Percentiles rank a stretch among this genome's conserved stretches.
Evolutionary conservation across 2,797 vertebrate genomes (phyloP).

Genomic region (Percopsis omiscomaycus): DNA sequence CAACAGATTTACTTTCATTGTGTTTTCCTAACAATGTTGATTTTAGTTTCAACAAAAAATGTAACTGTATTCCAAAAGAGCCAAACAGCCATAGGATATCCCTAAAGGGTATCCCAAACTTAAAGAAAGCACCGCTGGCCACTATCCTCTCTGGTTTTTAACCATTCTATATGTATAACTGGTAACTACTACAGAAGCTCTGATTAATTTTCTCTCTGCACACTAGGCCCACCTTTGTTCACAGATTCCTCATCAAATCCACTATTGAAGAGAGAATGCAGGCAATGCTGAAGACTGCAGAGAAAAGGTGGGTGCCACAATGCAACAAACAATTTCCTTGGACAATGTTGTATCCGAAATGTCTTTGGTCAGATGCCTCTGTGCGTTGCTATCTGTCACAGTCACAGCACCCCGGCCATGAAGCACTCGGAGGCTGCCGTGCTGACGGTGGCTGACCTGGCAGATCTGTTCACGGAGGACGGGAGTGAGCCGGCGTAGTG

Average conservation of each 20-base stretch:
- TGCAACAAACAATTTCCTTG: background rate
- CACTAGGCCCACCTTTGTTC: constrained; percentile 91
- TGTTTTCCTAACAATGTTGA: too few relatives aligned
- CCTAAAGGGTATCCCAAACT: too few relatives aligned
- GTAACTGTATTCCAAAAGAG: too few relatives aligned
- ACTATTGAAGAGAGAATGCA: constrained; percentile 99
- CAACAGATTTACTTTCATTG: too few relatives aligned
- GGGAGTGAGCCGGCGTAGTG: too few relatives aligned
- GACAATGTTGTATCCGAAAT: background rate
- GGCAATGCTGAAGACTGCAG: constrained; percentile 93
- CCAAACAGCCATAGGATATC: too few relatives aligned
- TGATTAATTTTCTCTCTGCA: background rate
- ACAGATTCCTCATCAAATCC: constrained; percentile 96
- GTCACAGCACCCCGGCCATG: constrained; percentile 88
- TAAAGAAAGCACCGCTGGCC: too few relatives aligned
- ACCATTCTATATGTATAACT: too few relatives aligned
- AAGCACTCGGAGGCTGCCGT: constrained; percentile 95
- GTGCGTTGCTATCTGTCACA: constrained; percentile 49
- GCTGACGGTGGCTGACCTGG: constrained; percentile 92
- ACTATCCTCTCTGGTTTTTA: too few relatives aligned
- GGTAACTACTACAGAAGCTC: background rate
- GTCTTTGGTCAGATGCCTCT: background rate
- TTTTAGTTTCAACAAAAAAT: too few relatives aligned
- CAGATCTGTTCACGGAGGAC: constrained; percentile 92
- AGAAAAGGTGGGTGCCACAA: constrained; percentile 81